Percentiles rank a stretch among this genome's conserved stretches.
These are phyloP conservation scores for Leptopterna dolabrata DNA, from an alignment of 2,888 invertebrate genomes.

Conservation along the genomic window DNA sequence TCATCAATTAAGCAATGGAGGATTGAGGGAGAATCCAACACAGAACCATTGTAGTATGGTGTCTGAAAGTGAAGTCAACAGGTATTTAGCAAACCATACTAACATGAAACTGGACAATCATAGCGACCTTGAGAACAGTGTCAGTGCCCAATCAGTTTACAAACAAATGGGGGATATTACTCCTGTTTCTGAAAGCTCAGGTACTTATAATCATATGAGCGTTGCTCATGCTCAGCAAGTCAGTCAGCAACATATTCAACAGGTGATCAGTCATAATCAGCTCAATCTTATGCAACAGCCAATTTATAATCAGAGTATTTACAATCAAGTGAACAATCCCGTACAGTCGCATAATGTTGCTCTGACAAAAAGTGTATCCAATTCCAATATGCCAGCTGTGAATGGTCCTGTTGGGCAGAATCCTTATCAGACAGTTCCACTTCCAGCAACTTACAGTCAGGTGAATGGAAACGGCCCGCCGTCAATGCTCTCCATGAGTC, in stretches of 20 bases:
- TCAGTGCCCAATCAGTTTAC: background rate
- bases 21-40: background rate
- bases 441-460: conserved; percentile 38
- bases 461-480: conserved; percentile 30
- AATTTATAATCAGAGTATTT: conserved; percentile 16
- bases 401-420: conserved; percentile 63
- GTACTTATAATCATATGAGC: background rate
- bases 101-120: background rate
- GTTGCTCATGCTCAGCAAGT: background rate
- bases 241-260: too few relatives aligned
- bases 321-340: background rate
- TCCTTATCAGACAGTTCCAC: conserved; percentile 65
- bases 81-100: background rate
- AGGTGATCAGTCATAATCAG: background rate
- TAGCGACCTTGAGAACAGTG: background rate
- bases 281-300: background rate
- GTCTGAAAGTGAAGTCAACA: conserved; percentile 16
- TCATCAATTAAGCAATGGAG: background rate
- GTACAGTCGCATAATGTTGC: background rate
- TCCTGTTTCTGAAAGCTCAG: background rate
- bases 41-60: background rate
- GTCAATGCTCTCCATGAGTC: conserved; percentile 22
- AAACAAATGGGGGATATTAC: conserved; percentile 22
- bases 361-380: background rate
- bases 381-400: background rate